Evolutionary conservation across 2,113 vertebrate genomes (phyloP).

Genomic region (Dryoscopus gambensis): DNA sequence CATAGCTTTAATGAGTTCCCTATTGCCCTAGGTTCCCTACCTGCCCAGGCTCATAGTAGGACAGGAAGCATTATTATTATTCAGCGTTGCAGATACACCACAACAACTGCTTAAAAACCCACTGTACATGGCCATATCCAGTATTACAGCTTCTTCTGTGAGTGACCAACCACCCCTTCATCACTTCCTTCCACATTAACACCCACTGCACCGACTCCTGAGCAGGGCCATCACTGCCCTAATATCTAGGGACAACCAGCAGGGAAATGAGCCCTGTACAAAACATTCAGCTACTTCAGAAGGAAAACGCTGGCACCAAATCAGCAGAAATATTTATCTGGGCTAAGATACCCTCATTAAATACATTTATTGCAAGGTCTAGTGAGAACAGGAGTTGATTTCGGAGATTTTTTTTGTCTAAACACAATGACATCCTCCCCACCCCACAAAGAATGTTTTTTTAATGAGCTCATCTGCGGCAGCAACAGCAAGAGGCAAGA

Average conservation of each 20-base stretch:
- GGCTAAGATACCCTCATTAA: not conserved
- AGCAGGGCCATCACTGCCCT: not conserved
- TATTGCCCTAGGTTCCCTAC: not conserved
- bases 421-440: fast-evolving
- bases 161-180: not conserved
- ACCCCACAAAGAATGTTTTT: not conserved
- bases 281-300: not conserved
- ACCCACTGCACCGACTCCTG: not conserved
- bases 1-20: not conserved
- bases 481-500: not conserved
- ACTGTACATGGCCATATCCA: not conserved
- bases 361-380: not conserved
- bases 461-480: not conserved
- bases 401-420: not conserved
- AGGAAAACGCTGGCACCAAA: not conserved
- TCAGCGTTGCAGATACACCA: not conserved
- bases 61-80: not conserved
- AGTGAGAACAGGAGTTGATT: not conserved
- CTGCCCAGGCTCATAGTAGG: not conserved
- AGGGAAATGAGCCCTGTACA: not conserved
- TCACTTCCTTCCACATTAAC: not conserved
- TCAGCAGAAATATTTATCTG: not conserved
- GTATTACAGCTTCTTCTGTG: not conserved
- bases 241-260: not conserved
- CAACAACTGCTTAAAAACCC: not conserved